Evolutionary conservation across 1,140 invertebrate species (phyloP).

Genomic region (Drosophila gunungcola): DNA sequence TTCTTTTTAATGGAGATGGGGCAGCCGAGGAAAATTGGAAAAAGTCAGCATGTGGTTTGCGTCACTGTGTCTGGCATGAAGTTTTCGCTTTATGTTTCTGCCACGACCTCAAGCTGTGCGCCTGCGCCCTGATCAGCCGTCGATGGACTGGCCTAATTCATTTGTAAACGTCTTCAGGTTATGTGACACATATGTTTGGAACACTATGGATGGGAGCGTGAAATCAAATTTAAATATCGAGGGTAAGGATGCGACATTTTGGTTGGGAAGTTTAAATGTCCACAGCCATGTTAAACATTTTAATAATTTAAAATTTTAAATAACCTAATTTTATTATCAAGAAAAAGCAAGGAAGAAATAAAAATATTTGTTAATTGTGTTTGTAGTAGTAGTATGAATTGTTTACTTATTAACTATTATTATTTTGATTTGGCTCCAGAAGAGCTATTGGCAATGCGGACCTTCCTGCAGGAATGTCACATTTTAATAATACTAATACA

Average conservation of each 20-base stretch:
- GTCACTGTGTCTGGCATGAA: conserved; percentile 66
- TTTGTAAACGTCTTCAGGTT: conserved; percentile 48
- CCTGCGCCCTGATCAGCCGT: conserved; percentile 52
- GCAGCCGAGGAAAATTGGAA: conserved; percentile 34
- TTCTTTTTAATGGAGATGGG: conserved; percentile 7
- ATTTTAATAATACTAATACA: too few species aligned
- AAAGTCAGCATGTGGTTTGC: conserved; percentile 75
- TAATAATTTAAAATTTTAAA: too few species aligned
- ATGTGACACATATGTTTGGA: conserved; percentile 65
- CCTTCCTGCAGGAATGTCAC: too few species aligned
- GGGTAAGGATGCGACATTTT: background rate
- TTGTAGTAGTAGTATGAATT: too few species aligned
- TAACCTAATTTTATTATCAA: too few species aligned
- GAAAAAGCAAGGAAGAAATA: too few species aligned
- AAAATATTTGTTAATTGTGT: too few species aligned
- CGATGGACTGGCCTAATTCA: conserved; percentile 56
- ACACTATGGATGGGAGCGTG: conserved; percentile 13
- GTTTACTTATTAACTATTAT: too few species aligned
- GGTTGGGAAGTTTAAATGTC: too few species aligned
- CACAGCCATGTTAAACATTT: too few species aligned
- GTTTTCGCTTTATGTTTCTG: conserved; percentile 29
- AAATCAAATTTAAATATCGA: background rate
- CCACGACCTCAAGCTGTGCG: conserved; percentile 66
- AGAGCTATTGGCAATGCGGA: too few species aligned
- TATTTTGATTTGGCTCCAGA: too few species aligned